Evolutionary conservation across 2,797 vertebrate genomes (phyloP), one percentile per base, ranked within the genome.

Genomic region (Xerus rutilus): DNA sequence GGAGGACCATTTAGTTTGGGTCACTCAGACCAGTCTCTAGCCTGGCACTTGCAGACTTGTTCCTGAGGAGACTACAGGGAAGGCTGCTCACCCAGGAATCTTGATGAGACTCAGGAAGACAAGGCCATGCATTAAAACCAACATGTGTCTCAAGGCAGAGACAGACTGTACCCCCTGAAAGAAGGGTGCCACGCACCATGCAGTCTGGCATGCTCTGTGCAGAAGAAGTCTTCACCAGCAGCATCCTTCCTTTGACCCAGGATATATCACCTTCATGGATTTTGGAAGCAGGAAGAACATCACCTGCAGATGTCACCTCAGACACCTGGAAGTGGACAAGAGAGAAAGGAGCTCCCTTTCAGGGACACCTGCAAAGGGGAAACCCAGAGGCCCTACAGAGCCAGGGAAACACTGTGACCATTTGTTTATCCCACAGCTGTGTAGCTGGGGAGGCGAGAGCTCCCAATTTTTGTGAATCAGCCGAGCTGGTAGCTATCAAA

Each of bases 221-320:
- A 14, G 54, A 35, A 5, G 3, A n/a, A n/a, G 39, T 43, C 73
- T 2, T 2, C 86, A 7, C 1, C 3, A 35, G 45, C 13, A 7
- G 17, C 49, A 1, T 2, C 17, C 25, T 23, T 49, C 49, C 49
- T 17, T 28, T 1, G 0, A 10, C 11, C 2, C 30, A 1, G 20
- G 12, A 15, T 5, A 18, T 39, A 4, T 39, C 73, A 62, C 73
- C 57, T 32, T 70, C 32, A 13, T 0, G 20, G 79, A 18, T 43
- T 92, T 45, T 15, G 32, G 76, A 74, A 65, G 45, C 52, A 12
- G 10, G 1, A 7, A 52, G 5, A 28, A 12, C 47, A 64, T n/a
- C 47, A 17, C 13, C 39, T 32, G 20, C 62, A 32, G 52, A 52
- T n/a, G 47, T 35, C 76, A 32, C 9, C 74, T 76, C 69, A 14